Base-by-base conservation (phyloP, 2,888 invertebrate species). In the Cactoblastis cactorum region DNA sequence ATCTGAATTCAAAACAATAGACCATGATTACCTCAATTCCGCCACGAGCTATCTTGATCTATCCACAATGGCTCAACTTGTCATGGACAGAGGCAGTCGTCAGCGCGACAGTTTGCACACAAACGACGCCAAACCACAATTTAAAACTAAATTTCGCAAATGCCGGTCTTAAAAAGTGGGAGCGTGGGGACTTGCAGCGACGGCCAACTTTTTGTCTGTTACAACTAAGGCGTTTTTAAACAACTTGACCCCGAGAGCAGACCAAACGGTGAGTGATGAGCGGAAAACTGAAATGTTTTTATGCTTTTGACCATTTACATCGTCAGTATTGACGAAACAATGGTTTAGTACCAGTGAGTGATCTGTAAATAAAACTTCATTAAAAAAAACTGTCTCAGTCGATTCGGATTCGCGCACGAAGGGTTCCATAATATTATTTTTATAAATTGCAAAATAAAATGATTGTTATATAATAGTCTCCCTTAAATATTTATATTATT, bases 171-270 rank as follows among this genome's bases (percentile, higher is more conserved):
- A 56, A 61, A 57, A 55, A 52, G 59, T 56, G 28, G 43, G 28
- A 15, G 52, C 53, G 53, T 49, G 55, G 54, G 53, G 45, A 60
- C 56, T 34, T 55, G 45, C 41, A 38, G 39, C 49, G 51, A 52
- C 61, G 56, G 33, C 62, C 61, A 61, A 68, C 63, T 71, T 77
- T 77, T 75, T 71, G 70, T 73, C 62, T 61, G 52, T 60, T 53
- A 57, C 53, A 62, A 62, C 69, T 74, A 69, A 77, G 74, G 68
- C 63, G 69, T 71, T 74, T 80, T 77, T 77, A 69, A 80, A 73
- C 65, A 65, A 66, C 60, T 62, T 51, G 51, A 46, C 43, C 43
- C 43, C 43, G 28, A 5, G 11, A 1, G 28, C 32, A 17, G 9
- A 17, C 1, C 28, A 28, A 43, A 17, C 0, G 11, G 17, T 11